phyloP scores from a whole-genome alignment of 2,797 vertebrate species.

The Valencia hispanica region DNA sequence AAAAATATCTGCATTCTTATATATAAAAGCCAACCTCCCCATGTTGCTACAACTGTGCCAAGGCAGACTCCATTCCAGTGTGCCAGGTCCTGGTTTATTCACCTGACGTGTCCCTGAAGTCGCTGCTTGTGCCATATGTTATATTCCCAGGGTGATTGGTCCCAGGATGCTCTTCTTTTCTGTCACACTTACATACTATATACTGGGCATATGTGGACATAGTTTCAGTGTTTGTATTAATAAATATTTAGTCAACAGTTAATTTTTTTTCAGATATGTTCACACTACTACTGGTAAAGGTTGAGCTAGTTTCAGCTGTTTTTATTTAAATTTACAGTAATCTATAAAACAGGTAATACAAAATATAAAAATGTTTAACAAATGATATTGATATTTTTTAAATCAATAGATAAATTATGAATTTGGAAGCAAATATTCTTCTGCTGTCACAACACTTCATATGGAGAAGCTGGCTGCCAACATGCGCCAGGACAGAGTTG shows the following conservation, averaged over 20 bases:
- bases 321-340: background rate
- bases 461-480: no score
- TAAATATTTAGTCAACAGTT: background rate
- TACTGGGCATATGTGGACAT: background rate
- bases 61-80: constrained; percentile 74
- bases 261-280: background rate
- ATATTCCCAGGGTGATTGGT: constrained; percentile 66
- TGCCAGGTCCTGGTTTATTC: constrained; percentile 87
- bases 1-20: constrained; percentile 28
- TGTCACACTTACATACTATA: background rate
- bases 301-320: background rate
- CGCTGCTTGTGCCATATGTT: constrained; percentile 85
- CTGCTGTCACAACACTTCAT: no score
- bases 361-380: background rate
- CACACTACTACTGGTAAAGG: background rate
- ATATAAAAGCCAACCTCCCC: constrained; percentile 65
- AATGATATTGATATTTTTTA: background rate
- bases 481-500: no score
- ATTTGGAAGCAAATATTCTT: background rate
- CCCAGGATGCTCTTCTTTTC: constrained; percentile 32
- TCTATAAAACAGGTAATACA: background rate
- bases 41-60: constrained; percentile 73
- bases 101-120: constrained; percentile 79
- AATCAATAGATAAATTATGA: background rate
- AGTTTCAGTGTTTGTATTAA: background rate